Base-by-base conservation (phyloP, 1,140 invertebrate species). In the Aphelinus certus region DNA sequence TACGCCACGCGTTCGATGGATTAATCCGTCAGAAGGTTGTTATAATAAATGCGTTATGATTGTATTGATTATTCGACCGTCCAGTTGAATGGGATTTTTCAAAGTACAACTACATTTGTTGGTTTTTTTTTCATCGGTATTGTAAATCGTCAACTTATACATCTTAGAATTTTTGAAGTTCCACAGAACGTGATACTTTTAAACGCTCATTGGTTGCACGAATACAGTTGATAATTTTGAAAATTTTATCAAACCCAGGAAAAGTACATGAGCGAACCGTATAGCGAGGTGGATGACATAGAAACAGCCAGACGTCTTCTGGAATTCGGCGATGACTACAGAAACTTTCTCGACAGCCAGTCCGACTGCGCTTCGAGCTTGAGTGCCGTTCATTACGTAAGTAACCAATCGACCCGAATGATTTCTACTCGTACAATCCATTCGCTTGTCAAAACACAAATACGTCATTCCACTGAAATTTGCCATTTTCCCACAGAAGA, bases 281-380 rank as follows among this genome's bases (percentile, higher is more conserved):
- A 97, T 84, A 96, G 95, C 73, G 96, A 97, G 87, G 91, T 93
- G n/a, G 92, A 93, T 26, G 95, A 97, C 84, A 92, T 94, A 7
- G 95, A 97, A 85, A 92, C 93, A 7, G 94, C 95, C 61, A 90
- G 93, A 63, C 91, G 91, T 77, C 87, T 97, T 9, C 85, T 96
- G 68, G 94, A 96, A 81, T 97, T 96, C 85, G 95, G 95, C 49
- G 96, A 97, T 85, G 95, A 97, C 88, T 97, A 97, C 86, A 90
- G 95, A 82, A 93, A 93, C 79, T 96, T 93, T 84, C 89, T 97
- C 43, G 95, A 96, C 85, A 95, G 94, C 78, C 94, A 95, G 83
- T 95, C 94, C 0, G 94, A 95, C 82, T 93, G 93, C 83, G 93
- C 93, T 77, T 94, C 93, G 64, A 94, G 93, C 74, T 90, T 95